Conservation (phyloP, 2,888 invertebrate genomes). For the Caenorhabditis sulstoni region DNA sequence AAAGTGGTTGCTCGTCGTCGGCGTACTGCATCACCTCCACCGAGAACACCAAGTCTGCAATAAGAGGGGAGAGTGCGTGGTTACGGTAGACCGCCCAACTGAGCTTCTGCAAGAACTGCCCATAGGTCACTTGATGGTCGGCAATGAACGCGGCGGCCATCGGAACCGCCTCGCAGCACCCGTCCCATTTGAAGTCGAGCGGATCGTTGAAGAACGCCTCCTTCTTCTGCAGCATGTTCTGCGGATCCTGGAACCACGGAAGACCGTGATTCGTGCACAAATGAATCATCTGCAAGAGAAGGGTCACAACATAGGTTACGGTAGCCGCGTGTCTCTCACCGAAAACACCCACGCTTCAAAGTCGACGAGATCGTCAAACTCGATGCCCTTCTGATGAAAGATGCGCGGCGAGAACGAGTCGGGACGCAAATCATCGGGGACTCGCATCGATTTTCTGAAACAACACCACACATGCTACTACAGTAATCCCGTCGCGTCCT, state of each 20-base stretch:
- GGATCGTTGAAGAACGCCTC: constrained; percentile 18
- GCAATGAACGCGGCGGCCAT: constrained; percentile 5
- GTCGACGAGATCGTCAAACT: constrained; percentile 33
- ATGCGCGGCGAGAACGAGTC: constrained; percentile 33
- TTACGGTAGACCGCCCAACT: constrained; percentile 21
- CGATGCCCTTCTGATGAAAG: constrained; percentile 20
- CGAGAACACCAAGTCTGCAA: constrained; percentile 23
- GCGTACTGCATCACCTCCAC: constrained; percentile 29
- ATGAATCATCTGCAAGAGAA: constrained; percentile 24
- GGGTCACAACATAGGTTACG: background rate
- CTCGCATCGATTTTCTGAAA: no score
- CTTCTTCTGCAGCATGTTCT: constrained; percentile 25
- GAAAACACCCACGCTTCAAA: constrained; percentile 42
- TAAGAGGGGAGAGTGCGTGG: background rate
- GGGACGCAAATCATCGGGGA: constrained; percentile 1
- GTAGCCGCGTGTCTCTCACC: background rate
- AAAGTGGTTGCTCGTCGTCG: constrained; percentile 18
- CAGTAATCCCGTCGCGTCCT: no score
- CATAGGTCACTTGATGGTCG: constrained; percentile 3
- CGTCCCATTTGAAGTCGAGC: background rate
- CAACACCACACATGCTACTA: no score
- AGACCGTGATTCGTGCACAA: constrained; percentile 1
- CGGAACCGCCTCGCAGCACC: constrained; percentile 27
- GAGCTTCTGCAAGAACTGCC: constrained; percentile 17
- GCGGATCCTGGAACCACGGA: constrained; percentile 8